These are phyloP conservation scores for Hyalella azteca DNA, from an alignment of 2,888 invertebrate species.

Conservation along the genomic window DNA sequence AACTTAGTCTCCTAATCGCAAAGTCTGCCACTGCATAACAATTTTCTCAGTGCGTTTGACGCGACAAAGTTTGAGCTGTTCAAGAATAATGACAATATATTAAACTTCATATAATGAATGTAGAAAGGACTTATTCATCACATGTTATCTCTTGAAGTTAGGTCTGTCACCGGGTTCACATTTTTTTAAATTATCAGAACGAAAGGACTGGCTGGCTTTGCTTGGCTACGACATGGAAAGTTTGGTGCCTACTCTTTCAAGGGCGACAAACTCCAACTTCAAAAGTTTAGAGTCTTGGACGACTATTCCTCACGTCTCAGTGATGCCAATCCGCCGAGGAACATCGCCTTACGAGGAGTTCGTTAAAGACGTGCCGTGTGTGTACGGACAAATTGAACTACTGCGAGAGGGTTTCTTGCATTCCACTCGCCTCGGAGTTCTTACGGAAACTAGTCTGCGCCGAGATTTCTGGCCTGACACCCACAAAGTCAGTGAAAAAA, in stretches of 20 bases:
- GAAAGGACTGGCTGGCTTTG: conserved; percentile 81
- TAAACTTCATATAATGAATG: no score
- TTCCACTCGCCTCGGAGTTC: conserved; percentile 45
- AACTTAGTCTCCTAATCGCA: not conserved
- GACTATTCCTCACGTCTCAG: conserved; percentile 11
- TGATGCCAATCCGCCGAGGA: not conserved
- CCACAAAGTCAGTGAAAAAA: conserved; percentile 45
- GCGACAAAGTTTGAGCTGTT: no score
- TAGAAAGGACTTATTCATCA: no score
- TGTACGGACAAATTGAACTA: conserved; percentile 45
- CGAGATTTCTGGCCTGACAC: conserved; percentile 53
- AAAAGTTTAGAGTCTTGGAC: conserved; percentile 31
- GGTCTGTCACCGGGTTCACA: no score
- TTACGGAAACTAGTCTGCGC: conserved; percentile 46
- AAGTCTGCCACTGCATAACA: no score
- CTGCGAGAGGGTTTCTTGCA: conserved; percentile 46
- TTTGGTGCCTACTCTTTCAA: conserved; percentile 84
- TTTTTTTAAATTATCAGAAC: conserved; percentile 74
- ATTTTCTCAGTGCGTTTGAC: no score
- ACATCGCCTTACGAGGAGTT: conserved; percentile 20
- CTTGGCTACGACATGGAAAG: conserved; percentile 86
- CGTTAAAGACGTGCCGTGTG: conserved; percentile 45
- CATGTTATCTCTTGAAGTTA: no score
- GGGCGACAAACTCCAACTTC: conserved; percentile 70
- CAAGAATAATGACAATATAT: no score